A percentile compares a stretch with the other conserved stretches of the same genome.
These are phyloP conservation scores for Bibio marci DNA, from an alignment of 2,888 invertebrate genomes.

Conservation along the genomic window DNA sequence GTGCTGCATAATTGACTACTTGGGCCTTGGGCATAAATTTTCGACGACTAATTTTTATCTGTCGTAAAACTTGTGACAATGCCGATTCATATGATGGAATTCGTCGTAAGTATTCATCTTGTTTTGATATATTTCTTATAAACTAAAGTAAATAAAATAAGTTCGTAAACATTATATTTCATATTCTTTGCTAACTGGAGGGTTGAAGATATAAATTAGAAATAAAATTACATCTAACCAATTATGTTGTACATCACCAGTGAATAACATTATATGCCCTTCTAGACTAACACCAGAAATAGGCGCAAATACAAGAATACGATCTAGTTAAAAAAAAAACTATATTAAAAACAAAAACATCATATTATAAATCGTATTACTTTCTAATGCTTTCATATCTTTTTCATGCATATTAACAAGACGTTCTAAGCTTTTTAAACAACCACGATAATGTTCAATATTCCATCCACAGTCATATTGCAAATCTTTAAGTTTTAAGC, in stretches of 20 bases:
- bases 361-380: too few relatives aligned
- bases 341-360: too few relatives aligned
- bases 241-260: conserved; percentile 82
- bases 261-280: conserved; percentile 78
- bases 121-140: conserved; percentile 60
- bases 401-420: conserved; percentile 58
- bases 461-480: conserved; percentile 79
- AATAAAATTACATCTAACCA: conserved; percentile 68
- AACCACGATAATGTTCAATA: conserved; percentile 77
- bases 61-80: conserved; percentile 63
- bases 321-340: too few relatives aligned
- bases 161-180: background rate
- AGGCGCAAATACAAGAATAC: conserved; percentile 69
- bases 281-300: conserved; percentile 84
- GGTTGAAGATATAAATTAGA: conserved; percentile 3
- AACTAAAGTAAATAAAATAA: conserved; percentile 35
- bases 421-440: conserved; percentile 64
- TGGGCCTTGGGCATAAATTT: conserved; percentile 85
- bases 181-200: background rate
- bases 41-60: conserved; percentile 70
- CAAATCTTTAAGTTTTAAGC: conserved; percentile 39
- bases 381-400: conserved; percentile 47
- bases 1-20: conserved; percentile 69
- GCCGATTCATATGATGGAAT: conserved; percentile 74
- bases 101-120: conserved; percentile 52